Base-by-base conservation (phyloP, 2,797 vertebrate genomes). In the Tiaroga cobitis region DNA sequence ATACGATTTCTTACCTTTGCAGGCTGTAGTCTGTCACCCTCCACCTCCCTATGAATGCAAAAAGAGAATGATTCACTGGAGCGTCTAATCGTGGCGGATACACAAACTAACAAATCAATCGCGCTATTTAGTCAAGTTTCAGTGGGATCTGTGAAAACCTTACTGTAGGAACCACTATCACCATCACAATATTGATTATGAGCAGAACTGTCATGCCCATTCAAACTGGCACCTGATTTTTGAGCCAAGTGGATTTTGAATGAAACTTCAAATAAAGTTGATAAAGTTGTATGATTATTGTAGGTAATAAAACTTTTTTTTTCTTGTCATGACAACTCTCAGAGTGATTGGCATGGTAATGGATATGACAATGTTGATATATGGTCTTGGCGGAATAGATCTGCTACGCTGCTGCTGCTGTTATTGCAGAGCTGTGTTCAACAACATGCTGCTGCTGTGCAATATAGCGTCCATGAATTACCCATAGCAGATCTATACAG, bases 1-100 rank as follows among this genome's bases (percentile, higher is more conserved):
- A 32, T 70, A 34, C 0, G 9, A 77, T 76, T 56, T 79, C 85
- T 79, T 90, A 94, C 97, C 97, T 98, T 98, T 90, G 97, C 95
- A 84, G 96, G 96, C 92, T 97, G 96, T 91, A 97, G 93, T 88
- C 96, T 95, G 81, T 95, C 96, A 91, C 97, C 96, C 0, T 98
- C 97, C 4, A 96, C 95, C 91, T 98, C 95, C 89, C 95, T 97
- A 89, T 97, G 95, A 89, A 96, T 96, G 94, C 96, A 96, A 67
- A 96, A 96, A 75, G 51, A 73, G n/a, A 83, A 80, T 61, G 11
- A 85, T 77, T 59, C n/a, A 73, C 32, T 39, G 70, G 32, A 75
- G 29, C 9, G 34, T 51, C 26, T 77, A 65, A 77, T 75, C 2
- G 21, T 26, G 19, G 2, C 1, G 0, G 15, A 56, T 32, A 32